Conservation (phyloP, 2,113 vertebrate genomes). For the Cairina moschata region DNA sequence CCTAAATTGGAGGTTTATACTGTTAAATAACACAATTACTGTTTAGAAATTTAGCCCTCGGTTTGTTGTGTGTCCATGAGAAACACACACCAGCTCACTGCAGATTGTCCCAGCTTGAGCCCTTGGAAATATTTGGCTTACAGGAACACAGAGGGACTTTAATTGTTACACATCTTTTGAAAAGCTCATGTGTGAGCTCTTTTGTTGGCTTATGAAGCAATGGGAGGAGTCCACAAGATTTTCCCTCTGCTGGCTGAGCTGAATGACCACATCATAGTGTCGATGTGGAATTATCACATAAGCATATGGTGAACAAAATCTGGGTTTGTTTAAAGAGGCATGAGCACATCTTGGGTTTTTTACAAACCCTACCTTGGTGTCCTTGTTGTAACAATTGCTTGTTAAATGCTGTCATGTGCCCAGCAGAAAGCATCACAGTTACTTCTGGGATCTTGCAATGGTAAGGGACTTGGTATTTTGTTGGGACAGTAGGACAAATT, state of each 20-base stretch:
- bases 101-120: not conserved
- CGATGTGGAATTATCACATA: not conserved
- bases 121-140: not conserved
- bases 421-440: not conserved
- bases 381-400: not conserved
- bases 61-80: not conserved
- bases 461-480: not conserved
- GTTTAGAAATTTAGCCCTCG: not conserved
- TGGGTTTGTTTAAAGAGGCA: not conserved
- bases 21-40: not conserved
- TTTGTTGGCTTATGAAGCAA: not conserved
- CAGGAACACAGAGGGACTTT: not conserved
- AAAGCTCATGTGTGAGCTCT: not conserved
- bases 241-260: not conserved
- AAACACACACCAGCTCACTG: not conserved
- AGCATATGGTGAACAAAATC: not conserved
- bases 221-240: not conserved
- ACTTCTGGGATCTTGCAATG: not conserved
- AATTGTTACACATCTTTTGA: not conserved
- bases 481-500: not conserved
- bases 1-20: not conserved
- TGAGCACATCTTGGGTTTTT: not conserved
- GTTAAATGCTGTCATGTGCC: not conserved
- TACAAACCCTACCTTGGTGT: not conserved
- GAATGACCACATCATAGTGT: not conserved